Evolutionary conservation across 2,797 vertebrate genomes (phyloP).

Genomic region (Chaetodon trifasciatus): DNA sequence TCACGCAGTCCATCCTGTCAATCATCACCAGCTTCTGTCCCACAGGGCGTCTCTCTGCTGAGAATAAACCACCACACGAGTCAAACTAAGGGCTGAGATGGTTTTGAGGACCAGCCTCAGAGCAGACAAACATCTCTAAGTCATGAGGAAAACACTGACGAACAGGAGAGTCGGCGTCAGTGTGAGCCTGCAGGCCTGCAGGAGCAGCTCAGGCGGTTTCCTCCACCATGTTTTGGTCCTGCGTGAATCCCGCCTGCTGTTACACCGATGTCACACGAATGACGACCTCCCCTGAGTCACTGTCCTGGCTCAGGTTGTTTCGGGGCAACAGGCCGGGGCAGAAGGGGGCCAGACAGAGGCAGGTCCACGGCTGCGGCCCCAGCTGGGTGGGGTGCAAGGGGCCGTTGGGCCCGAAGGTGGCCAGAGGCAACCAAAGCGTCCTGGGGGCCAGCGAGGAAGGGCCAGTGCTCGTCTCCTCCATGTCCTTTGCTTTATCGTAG

Average conservation of each 20-base stretch:
- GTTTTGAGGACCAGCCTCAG: conserved; percentile 65
- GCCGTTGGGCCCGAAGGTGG: conserved; percentile 84
- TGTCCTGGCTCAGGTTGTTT: conserved; percentile 85
- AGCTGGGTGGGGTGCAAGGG: conserved; percentile 88
- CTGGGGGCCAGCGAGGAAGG: conserved; percentile 74
- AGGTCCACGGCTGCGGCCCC: conserved; percentile 82
- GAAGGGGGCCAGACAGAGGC: conserved; percentile 88
- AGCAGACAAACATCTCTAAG: not conserved
- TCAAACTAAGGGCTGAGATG: not conserved
- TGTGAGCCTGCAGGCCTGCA: not conserved
- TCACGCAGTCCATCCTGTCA: too few species aligned
- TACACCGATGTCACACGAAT: conserved; percentile 94
- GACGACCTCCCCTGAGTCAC: conserved; percentile 90
- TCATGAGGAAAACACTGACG: conserved; percentile 7
- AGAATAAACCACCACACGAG: conserved; percentile 1
- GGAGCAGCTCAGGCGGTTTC: conserved; percentile 1
- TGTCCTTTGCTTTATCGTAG: conserved; percentile 92
- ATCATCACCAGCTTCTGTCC: not conserved
- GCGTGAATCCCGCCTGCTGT: conserved; percentile 38
- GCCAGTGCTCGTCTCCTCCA: conserved; percentile 89
- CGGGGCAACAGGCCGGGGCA: conserved; percentile 82
- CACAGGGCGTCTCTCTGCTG: not conserved
- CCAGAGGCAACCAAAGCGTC: conserved; percentile 79
- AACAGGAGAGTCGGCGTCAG: not conserved
- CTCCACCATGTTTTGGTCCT: not conserved